phyloP scores from a whole-genome alignment of 2,113 vertebrate genomes.

The Ivindomyrus marchei region DNA sequence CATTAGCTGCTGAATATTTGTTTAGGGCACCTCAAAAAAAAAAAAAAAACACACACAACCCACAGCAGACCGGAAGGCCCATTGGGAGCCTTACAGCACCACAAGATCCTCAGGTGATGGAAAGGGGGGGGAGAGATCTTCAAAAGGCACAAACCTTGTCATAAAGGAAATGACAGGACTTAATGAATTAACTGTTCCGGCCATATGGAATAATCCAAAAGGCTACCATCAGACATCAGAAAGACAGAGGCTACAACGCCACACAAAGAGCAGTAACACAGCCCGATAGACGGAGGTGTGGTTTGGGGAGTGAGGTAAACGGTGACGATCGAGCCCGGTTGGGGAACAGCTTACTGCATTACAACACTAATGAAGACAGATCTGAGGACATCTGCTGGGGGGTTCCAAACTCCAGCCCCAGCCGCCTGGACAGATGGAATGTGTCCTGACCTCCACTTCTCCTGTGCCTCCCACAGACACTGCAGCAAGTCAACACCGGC shows the following conservation, averaged over 20 bases:
- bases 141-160: not conserved
- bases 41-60: not conserved
- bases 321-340: not conserved
- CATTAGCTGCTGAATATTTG: not conserved
- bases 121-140: not conserved
- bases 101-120: not conserved
- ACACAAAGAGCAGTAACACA: not conserved
- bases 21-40: not conserved
- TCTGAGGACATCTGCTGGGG: conserved; percentile 6
- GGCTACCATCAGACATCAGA: not conserved
- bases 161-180: not conserved
- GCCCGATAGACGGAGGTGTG: not conserved
- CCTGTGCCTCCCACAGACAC: not conserved
- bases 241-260: not conserved
- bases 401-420: not conserved
- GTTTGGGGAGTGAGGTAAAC: not conserved
- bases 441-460: not conserved
- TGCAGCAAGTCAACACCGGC: not conserved
- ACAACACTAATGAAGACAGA: conserved; percentile 11
- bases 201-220: not conserved
- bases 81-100: not conserved
- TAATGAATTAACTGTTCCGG: not conserved
- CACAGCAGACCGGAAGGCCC: not conserved
- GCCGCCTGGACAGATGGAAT: not conserved
- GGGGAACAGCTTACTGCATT: not conserved